phyloP scores from a whole-genome alignment of 2,113 vertebrate genomes.

The Proterorhinus semilunaris region DNA sequence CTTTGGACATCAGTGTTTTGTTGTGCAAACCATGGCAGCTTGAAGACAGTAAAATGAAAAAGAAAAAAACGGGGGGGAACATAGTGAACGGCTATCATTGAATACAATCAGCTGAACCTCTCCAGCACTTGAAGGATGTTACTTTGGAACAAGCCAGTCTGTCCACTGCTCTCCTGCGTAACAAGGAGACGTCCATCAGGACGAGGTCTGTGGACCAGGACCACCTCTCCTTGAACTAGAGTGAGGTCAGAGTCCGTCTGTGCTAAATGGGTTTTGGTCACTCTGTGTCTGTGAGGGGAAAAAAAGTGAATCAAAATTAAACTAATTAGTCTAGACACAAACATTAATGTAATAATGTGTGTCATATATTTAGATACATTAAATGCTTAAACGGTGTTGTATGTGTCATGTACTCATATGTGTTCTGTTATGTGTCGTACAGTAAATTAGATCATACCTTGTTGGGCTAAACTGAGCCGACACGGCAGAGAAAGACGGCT shows the following conservation, averaged over 20 bases:
- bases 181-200: slow-evolving; percentile 73
- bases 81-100: slow-evolving; percentile 16
- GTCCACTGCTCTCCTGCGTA: slow-evolving; percentile 75
- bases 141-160: slow-evolving; percentile 74
- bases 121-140: slow-evolving; percentile 71
- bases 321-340: too few species aligned
- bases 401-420: neutral
- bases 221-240: slow-evolving; percentile 75
- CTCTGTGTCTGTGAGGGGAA: slow-evolving; percentile 66
- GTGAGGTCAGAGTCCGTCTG: slow-evolving; percentile 75
- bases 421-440: neutral
- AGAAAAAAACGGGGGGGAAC: neutral
- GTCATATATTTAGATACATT: too few species aligned
- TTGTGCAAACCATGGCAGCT: slow-evolving; percentile 50
- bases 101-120: slow-evolving; percentile 68
- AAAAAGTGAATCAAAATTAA: neutral
- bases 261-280: slow-evolving; percentile 66
- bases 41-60: slow-evolving; percentile 36
- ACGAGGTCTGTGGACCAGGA: slow-evolving; percentile 75
- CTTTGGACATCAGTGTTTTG: slow-evolving; percentile 21
- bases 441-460: slow-evolving; percentile 49
- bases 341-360: too few species aligned
- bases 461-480: slow-evolving; percentile 80
- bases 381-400: too few species aligned
- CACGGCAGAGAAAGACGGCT: slow-evolving; percentile 58